Evolutionary conservation across 2,797 vertebrate species (phyloP), one percentile per base, ranked within the genome.

Genomic region (Oryzias dopingdopingensis): DNA sequence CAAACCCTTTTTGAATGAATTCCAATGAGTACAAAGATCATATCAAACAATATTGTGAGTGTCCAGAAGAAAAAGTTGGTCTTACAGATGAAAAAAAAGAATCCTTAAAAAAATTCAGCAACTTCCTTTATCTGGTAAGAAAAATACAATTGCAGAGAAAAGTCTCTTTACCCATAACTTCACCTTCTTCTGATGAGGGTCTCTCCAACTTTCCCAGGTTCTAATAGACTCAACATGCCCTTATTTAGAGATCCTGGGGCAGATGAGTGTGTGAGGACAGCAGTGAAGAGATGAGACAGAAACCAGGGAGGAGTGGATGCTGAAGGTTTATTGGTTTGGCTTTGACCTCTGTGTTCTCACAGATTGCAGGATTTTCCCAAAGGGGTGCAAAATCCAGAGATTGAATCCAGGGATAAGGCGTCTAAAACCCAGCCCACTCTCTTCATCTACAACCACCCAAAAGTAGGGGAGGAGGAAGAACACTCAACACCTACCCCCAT

Each of bases 151-250:
- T 70, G 65, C 70, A 64, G 78, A 72, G 67, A 80, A 78, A 74
- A 83, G 72, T 72, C 56, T 77, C 51, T 66, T 67, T 43, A 44
- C 50, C 69, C 69, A 24, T 8, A 4, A 42, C 37, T 47, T 49
- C 29, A 15, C 49, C 51, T 62, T 53, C 26, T 42, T 62, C 62
- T 66, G 54, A 63, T 69, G 26, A 74, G 43, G 58, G 65, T 66
- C 17, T 58, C 57, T 51, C 72, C 59, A 46, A 45, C 54, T 61
- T 63, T 81, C 59, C 60, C 17, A 55, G 70, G 63, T 49, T 61
- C 70, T 53, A 57, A 82, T 46, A 89, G 84, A 88, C 87, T 89
- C 86, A 89, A 90, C 89, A 86, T 85, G 76, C 83, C 86, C 82
- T 85, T 89, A 86, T 91, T 89, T 88, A 83, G 80, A 76, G 66